Conservation (phyloP, 2,797 vertebrate genomes). For the Adelosebastes latens region DNA sequence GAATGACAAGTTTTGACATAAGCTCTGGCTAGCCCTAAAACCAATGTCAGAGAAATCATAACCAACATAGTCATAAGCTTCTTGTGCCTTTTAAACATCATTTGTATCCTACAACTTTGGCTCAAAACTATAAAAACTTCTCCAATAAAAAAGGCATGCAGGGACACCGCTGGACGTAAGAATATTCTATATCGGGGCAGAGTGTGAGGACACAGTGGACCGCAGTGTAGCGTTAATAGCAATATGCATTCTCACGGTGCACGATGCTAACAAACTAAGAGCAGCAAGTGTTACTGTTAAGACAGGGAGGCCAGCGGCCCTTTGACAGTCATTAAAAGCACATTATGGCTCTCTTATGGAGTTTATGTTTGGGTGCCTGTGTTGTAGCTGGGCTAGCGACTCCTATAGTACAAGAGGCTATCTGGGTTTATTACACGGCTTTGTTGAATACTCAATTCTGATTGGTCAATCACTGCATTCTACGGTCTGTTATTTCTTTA, state of each 20-base stretch:
- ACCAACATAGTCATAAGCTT: background rate
- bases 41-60: conserved; percentile 24
- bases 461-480: too few relatives aligned
- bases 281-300: background rate
- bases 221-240: background rate
- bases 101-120: conserved; percentile 1
- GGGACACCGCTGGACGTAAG: background rate
- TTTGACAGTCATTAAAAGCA: background rate
- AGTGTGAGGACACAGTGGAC: background rate
- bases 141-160: background rate
- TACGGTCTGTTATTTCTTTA: too few relatives aligned
- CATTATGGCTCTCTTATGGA: background rate
- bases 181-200: background rate
- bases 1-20: background rate
- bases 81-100: conserved; percentile 1
- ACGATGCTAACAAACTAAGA: background rate
- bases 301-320: background rate
- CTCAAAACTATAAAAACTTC: background rate
- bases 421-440: background rate
- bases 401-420: background rate
- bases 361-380: background rate
- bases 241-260: background rate
- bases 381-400: background rate
- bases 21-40: background rate
- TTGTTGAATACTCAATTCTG: too few relatives aligned